Percentiles rank a stretch among this genome's conserved stretches.
Evolutionary conservation across 2,113 vertebrate species (phyloP).

Genomic region (Labeo rohita): DNA sequence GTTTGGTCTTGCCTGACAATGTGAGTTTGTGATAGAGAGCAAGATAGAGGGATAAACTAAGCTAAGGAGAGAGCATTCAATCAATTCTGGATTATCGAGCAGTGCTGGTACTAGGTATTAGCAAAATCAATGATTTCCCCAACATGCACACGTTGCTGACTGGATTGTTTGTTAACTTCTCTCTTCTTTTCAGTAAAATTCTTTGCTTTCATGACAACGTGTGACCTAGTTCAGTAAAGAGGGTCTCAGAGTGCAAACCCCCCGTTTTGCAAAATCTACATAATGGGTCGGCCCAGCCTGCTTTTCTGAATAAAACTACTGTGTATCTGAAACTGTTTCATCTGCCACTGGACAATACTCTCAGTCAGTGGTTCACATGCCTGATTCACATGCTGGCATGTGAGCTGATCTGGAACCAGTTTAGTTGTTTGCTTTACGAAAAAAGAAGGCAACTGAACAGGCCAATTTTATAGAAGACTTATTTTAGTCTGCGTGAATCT

Average conservation of each 20-base stretch:
- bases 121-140: background rate
- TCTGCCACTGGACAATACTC: slow-evolving; percentile 44
- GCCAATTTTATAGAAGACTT: background rate
- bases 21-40: background rate
- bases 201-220: background rate
- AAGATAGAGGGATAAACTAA: background rate
- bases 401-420: slow-evolving; percentile 37
- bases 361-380: slow-evolving; percentile 37
- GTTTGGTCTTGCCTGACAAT: slow-evolving; percentile 35
- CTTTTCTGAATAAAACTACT: slow-evolving; percentile 61
- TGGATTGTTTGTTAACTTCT: background rate
- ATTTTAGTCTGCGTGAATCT: background rate
- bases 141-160: background rate
- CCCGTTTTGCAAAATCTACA: slow-evolving; percentile 13
- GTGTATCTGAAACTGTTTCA: slow-evolving; percentile 44
- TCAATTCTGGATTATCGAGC: background rate
- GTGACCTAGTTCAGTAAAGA: slow-evolving; percentile 24
- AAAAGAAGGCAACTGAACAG: background rate
- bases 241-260: slow-evolving; percentile 23
- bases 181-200: background rate
- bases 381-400: background rate
- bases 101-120: background rate
- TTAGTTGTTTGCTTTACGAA: background rate
- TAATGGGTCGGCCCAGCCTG: slow-evolving; percentile 53
- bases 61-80: background rate